Conservation (phyloP, 2,797 vertebrate species). For the Mormyrops boulengeri region DNA sequence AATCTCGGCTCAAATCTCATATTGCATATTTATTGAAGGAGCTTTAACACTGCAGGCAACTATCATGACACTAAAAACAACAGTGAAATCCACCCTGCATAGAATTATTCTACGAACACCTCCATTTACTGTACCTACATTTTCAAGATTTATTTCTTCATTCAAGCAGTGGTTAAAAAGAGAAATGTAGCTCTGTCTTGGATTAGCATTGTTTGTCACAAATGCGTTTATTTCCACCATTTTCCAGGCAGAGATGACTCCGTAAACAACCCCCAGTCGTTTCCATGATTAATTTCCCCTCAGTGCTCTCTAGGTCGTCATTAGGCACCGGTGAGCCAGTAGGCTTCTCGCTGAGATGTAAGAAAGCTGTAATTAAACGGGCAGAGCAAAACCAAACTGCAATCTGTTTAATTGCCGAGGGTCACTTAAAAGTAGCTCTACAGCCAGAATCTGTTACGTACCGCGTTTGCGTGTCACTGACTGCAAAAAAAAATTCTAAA, state of each 20-base stretch:
- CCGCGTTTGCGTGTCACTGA: neutral
- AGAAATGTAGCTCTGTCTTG: neutral
- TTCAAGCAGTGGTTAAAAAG: neutral
- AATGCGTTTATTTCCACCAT: neutral
- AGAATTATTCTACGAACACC: neutral
- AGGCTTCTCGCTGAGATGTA: neutral
- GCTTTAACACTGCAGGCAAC: neutral
- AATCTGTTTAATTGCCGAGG: neutral
- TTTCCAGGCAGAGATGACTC: neutral
- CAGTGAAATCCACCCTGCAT: neutral
- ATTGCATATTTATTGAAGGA: neutral
- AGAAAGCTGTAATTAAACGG: neutral
- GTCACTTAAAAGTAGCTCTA: neutral
- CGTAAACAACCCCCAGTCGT: neutral
- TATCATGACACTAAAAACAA: neutral
- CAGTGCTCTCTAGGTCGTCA: neutral
- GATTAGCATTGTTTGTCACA: neutral
- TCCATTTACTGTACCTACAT: neutral
- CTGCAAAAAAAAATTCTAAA: neutral
- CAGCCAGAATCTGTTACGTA: neutral
- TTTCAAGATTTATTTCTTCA: neutral
- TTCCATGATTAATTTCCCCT: neutral
- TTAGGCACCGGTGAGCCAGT: neutral
- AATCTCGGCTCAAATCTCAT: neutral
- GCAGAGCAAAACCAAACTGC: neutral